A percentile compares a stretch with the other conserved stretches of the same genome.
Conservation (phyloP, 2,797 vertebrate genomes). For the Gorsachius magnificus region DNA sequence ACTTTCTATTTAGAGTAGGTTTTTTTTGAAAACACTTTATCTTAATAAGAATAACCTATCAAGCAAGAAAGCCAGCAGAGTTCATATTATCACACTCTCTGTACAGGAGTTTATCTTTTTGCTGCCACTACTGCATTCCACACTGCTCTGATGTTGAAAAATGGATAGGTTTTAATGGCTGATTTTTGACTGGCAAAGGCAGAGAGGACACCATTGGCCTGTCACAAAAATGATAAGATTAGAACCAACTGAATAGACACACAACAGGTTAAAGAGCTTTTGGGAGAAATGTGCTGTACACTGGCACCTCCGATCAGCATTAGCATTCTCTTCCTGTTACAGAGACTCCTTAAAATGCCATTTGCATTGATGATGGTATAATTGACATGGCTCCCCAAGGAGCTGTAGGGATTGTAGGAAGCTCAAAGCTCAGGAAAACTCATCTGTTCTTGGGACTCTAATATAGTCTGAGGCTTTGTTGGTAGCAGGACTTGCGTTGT, state of each 20-base stretch:
- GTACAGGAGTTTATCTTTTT: slow-evolving; percentile 51
- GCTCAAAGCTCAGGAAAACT: slow-evolving; percentile 63
- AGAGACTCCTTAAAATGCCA: slow-evolving; percentile 74
- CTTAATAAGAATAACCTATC: slow-evolving; percentile 68
- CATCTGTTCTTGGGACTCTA: slow-evolving; percentile 63
- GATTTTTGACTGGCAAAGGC: slow-evolving; percentile 66
- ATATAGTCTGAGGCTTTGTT: slow-evolving; percentile 32
- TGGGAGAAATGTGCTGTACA: background rate
- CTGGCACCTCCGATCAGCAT: slow-evolving; percentile 48
- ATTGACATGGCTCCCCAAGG: slow-evolving; percentile 75
- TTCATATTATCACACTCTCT: slow-evolving; percentile 28
- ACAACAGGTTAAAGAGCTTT: slow-evolving; percentile 38
- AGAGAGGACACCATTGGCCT: slow-evolving; percentile 36
- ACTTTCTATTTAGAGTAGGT: slow-evolving; percentile 26
- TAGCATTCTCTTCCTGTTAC: slow-evolving; percentile 65
- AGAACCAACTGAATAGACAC: slow-evolving; percentile 32
- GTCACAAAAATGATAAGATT: slow-evolving; percentile 20
- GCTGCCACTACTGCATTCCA: slow-evolving; percentile 53
- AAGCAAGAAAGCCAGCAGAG: slow-evolving; percentile 56
- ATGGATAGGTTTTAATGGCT: slow-evolving; percentile 55
- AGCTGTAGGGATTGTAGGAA: slow-evolving; percentile 66
- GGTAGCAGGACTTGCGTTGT: slow-evolving; percentile 49
- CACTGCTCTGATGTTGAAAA: slow-evolving; percentile 46
- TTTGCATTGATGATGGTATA: slow-evolving; percentile 75
- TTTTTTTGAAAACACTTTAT: slow-evolving; percentile 59